Percentiles rank a stretch among this genome's conserved stretches.
phyloP scores from a whole-genome alignment of 1,140 invertebrate genomes.

The Pseudoatta argentina region DNA sequence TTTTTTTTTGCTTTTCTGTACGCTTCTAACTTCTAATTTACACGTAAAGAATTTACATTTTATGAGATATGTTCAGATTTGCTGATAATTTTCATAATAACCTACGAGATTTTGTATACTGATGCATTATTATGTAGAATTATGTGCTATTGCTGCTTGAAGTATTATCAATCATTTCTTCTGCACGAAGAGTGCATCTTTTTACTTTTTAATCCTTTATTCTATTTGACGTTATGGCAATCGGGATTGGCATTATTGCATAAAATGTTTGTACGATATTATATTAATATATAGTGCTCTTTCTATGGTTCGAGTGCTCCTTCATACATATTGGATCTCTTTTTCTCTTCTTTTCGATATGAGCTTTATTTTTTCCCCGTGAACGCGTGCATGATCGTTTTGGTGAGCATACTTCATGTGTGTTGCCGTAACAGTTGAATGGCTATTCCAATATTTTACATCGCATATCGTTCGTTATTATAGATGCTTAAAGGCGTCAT shows the following conservation, averaged over 20 bases:
- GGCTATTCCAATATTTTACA: slow-evolving; percentile 41
- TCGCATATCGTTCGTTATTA: neutral
- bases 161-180: neutral
- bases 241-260: neutral
- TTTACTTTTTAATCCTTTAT: neutral
- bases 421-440: slow-evolving; percentile 26
- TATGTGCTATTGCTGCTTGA: neutral
- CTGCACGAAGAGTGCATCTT: neutral
- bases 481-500: slow-evolving; percentile 24
- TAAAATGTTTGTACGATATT: neutral
- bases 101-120: neutral
- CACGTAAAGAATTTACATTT: neutral
- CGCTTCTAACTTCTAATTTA: neutral
- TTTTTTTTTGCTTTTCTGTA: neutral
- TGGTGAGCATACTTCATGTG: neutral
- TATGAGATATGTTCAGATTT: neutral
- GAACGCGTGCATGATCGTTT: slow-evolving; percentile 18
- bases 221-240: neutral
- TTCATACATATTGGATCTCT: slow-evolving; percentile 15
- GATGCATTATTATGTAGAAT: neutral
- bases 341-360: slow-evolving; percentile 12
- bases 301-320: neutral
- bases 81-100: neutral
- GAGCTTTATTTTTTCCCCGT: slow-evolving; percentile 29
- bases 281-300: neutral